Percentiles rank a stretch among this genome's conserved stretches.
phyloP scores from a whole-genome alignment of 2,797 vertebrate genomes.

The Scyliorhinus canicula region DNA sequence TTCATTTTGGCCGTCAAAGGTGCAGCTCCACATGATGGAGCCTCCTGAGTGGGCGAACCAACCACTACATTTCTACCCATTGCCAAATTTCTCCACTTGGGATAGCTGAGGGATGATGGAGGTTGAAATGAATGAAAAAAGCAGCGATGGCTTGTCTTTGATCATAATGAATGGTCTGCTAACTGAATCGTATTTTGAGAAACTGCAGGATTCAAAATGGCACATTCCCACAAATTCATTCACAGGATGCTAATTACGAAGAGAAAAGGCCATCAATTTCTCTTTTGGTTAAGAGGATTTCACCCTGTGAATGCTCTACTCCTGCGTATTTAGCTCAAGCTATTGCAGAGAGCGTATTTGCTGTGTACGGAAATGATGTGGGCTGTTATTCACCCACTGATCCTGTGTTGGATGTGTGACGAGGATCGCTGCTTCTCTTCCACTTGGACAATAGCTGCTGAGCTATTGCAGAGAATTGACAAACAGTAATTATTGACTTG shows the following conservation, averaged over 20 bases:
- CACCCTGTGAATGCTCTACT: background rate
- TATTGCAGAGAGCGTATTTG: background rate
- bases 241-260: background rate
- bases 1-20: background rate
- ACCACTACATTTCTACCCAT: background rate
- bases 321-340: background rate
- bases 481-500: conserved; percentile 35
- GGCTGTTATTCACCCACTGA: background rate
- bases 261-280: background rate
- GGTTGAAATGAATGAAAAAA: background rate
- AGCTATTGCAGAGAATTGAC: background rate
- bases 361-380: background rate
- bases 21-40: background rate
- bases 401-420: background rate
- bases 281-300: background rate
- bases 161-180: background rate
- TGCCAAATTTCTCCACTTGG: background rate
- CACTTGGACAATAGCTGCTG: background rate
- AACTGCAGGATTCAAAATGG: background rate
- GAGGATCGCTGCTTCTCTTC: background rate
- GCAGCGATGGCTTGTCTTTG: background rate
- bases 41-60: background rate
- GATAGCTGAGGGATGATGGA: background rate
- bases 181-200: background rate
- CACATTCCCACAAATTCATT: background rate